Conservation (phyloP, 2,888 invertebrate species). For the Yponomeuta cagnagella region DNA sequence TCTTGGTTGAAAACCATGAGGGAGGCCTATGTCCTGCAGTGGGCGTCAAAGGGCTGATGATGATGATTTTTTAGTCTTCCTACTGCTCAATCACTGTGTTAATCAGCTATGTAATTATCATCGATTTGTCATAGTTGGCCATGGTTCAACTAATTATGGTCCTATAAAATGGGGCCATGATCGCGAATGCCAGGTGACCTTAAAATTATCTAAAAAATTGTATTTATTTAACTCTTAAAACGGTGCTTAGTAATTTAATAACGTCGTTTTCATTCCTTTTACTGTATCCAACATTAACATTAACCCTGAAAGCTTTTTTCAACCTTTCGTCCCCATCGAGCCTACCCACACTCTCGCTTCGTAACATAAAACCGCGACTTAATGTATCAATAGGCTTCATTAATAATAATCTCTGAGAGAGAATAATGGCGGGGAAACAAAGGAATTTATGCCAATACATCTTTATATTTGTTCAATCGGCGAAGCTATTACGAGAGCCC, state of each 20-base stretch:
- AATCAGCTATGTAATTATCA: too few species aligned
- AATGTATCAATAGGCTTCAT: slow-evolving; percentile 7
- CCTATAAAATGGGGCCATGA: too few species aligned
- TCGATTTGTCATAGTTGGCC: too few species aligned
- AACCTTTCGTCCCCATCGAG: background rate
- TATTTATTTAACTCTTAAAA: too few species aligned
- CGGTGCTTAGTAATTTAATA: background rate
- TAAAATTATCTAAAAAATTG: too few species aligned
- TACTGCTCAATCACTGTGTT: too few species aligned
- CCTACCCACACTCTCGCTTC: background rate
- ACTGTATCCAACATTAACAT: background rate
- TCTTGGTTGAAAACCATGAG: too few species aligned
- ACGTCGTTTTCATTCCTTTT: background rate
- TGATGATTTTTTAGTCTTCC: too few species aligned
- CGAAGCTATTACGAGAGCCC: background rate
- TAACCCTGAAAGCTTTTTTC: background rate
- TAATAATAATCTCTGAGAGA: background rate
- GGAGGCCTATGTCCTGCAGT: too few species aligned
- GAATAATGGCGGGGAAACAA: slow-evolving; percentile 11
- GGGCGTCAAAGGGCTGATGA: too few species aligned
- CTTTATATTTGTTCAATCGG: slow-evolving; percentile 11
- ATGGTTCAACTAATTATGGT: too few species aligned
- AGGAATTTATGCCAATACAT: slow-evolving; percentile 6
- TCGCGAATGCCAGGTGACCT: too few species aligned
- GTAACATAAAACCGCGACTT: slow-evolving; percentile 3